phyloP scores from a whole-genome alignment of 1,140 invertebrate genomes.

The Sycobia sp. region DNA sequence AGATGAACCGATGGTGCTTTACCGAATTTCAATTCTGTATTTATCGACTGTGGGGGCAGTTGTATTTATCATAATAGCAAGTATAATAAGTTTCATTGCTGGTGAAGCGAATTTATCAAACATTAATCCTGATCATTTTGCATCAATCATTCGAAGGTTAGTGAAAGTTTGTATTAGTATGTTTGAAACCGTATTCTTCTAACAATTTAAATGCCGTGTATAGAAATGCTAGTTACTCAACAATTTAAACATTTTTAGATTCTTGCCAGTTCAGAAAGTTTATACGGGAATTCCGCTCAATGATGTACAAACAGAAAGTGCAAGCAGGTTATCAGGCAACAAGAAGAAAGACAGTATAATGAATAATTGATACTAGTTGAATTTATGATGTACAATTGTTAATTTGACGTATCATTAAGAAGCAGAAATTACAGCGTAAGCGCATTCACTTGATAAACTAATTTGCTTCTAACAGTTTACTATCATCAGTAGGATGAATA shows the following conservation, averaged over 20 bases:
- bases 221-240: neutral
- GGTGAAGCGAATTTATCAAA: conserved; percentile 45
- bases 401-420: no score
- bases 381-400: no score
- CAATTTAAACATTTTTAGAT: neutral
- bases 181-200: no score
- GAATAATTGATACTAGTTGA: no score
- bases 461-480: no score
- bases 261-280: conserved; percentile 2
- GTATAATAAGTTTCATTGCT: conserved; percentile 58
- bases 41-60: conserved; percentile 63
- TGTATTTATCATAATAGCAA: conserved; percentile 54
- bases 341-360: no score
- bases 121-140: conserved; percentile 43
- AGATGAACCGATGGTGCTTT: conserved; percentile 48
- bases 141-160: conserved; percentile 43
- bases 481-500: no score
- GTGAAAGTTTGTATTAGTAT: no score
- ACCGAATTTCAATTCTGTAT: conserved; percentile 67
- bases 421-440: no score
- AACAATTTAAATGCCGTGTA: neutral
- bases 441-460: no score
- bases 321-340: no score
- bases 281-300: conserved; percentile 8
- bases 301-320: neutral